A percentile compares a stretch with the other conserved stretches of the same genome.
phyloP scores from a whole-genome alignment of 2,797 vertebrate genomes.

The Meda fulgida region DNA sequence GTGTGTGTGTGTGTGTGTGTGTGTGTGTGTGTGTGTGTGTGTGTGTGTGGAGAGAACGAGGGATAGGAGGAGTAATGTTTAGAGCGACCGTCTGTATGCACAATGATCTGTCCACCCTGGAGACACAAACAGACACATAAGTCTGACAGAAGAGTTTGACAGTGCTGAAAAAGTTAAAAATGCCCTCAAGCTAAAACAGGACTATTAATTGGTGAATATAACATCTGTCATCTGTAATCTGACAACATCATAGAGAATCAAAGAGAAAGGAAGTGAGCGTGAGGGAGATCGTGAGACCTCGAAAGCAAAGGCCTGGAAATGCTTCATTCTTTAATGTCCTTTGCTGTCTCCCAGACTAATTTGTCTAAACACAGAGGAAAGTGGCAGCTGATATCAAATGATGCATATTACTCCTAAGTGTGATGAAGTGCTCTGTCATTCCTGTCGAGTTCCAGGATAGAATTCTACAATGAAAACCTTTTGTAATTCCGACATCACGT shows the following conservation, averaged over 20 bases:
- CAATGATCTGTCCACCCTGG: slow-evolving; percentile 52
- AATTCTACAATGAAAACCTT: slow-evolving; percentile 1
- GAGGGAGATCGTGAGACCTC: slow-evolving; percentile 10
- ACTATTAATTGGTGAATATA: slow-evolving; percentile 76
- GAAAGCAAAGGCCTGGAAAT: slow-evolving; percentile 36
- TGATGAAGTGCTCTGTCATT: slow-evolving; percentile 52
- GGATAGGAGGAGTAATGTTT: slow-evolving; percentile 38
- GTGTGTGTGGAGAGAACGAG: slow-evolving; percentile 6
- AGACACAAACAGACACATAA: slow-evolving; percentile 57
- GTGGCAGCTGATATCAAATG: slow-evolving; percentile 46
- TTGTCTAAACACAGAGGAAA: slow-evolving; percentile 49
- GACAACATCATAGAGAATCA: slow-evolving; percentile 35
- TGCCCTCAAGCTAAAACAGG: slow-evolving; percentile 39
- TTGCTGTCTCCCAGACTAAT: slow-evolving; percentile 49
- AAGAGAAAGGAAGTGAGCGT: slow-evolving; percentile 36
- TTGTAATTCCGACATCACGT: neutral
- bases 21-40: slow-evolving; percentile 37
- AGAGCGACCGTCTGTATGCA: slow-evolving; percentile 36
- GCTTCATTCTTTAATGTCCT: slow-evolving; percentile 51
- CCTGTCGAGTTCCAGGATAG: neutral
- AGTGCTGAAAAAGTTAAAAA: slow-evolving; percentile 48
- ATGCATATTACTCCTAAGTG: slow-evolving; percentile 51
- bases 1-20: slow-evolving; percentile 20
- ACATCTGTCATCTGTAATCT: slow-evolving; percentile 66
- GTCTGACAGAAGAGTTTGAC: slow-evolving; percentile 42